A percentile compares a stretch with the other conserved stretches of the same genome.
Evolutionary conservation across 2,797 vertebrate genomes (phyloP).

Genomic region (Meda fulgida): DNA sequence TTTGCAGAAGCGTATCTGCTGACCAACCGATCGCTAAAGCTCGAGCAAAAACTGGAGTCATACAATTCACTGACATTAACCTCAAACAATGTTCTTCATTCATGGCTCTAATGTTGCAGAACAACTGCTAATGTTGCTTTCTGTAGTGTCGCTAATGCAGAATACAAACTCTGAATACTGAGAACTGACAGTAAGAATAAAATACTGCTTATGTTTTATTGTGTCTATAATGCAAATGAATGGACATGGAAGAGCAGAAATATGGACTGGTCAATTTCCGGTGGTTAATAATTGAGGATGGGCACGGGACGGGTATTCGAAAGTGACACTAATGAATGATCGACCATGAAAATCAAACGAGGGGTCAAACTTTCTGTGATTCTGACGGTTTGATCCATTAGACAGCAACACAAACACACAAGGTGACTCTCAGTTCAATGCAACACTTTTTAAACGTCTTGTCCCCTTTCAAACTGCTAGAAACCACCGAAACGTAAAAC

Average conservation of each 20-base stretch:
- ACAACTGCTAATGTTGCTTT: background rate
- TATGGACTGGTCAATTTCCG: background rate
- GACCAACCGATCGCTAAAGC: background rate
- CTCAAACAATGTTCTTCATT: background rate
- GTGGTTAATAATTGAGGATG: background rate
- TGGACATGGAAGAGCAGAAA: background rate
- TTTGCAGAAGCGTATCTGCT: constrained; percentile 8
- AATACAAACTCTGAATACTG: background rate
- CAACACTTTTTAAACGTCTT: background rate
- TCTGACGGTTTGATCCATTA: background rate
- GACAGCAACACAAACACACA: background rate
- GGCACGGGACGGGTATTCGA: background rate
- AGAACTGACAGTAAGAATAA: background rate
- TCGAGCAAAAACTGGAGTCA: background rate
- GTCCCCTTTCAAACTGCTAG: background rate
- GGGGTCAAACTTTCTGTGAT: background rate
- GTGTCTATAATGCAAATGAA: background rate
- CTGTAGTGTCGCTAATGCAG: background rate
- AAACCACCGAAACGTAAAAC: background rate
- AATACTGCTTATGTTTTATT: background rate
- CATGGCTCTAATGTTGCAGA: background rate
- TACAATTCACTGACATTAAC: background rate
- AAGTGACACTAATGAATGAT: background rate
- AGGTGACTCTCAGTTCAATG: background rate
- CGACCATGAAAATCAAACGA: background rate